Base-by-base conservation (phyloP, 1,140 invertebrate genomes). In the Euwallacea fornicatus region DNA sequence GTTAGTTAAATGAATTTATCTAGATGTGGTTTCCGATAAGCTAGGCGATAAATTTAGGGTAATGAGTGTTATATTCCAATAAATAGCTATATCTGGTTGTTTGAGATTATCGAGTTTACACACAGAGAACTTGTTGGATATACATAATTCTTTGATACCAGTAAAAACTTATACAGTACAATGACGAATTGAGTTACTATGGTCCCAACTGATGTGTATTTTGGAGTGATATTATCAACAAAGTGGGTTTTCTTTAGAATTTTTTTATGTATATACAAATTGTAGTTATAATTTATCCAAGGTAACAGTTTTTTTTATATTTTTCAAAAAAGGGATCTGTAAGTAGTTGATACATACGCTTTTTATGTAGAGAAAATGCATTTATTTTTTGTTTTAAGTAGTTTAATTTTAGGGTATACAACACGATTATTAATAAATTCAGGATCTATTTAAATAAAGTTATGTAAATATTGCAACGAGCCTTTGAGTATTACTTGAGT, bases 401-500 rank as follows among this genome's bases (percentile, higher is more conserved):
- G 46, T 50, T 50, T 50, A 11, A 11, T 50, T 50, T 13, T 50
- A 50, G 64, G 59, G 43, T 10, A 47, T 60, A 60, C 46, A 50
- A 50, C 13, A 50, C 3, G 9, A 61, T 44, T 64, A 62, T 15
- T 59, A 59, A 33, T 59, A 59, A 15, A 0, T 53, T 33, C 21
- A 33, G 21, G 42, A 67, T 59, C 21, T 62, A 62, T 69, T 69
- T 69, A 71, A 76, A 74, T 76, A 75, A 75, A 76, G 43, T 71
- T 75, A 70, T 75, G 73, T 72, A 76, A 62, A 75, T 75, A 75
- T 60, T 72, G 44, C 10, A 54, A 15, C 0, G 13, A 61, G 11
- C 42, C 8, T 64, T 64, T 61, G 9, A 50, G 21, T 59, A 16
- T 78, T 74, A 90, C 47, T 79, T 76, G 42, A 79, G 75, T 65